Conservation (phyloP, 2,113 vertebrate species). For the Mus musculus region GRCm39 chr14:109787501-109788000, state of each 20-base stretch:
- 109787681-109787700: background rate
- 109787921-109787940: background rate
- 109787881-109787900: background rate
- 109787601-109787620: background rate
- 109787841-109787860: background rate
- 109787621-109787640: background rate
- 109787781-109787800: background rate
- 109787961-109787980: background rate
- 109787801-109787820: background rate
- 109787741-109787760: background rate
- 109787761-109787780: background rate
- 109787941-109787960: background rate
- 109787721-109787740: background rate
- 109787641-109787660: background rate
- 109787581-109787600: background rate
- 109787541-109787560: background rate
- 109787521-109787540: background rate
- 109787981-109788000: constrained; percentile 39
- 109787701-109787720: background rate
- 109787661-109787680: background rate
- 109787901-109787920: background rate
- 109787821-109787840: background rate
- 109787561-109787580: background rate
- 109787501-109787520: background rate
- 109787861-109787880: background rate